Evolutionary conservation across 2,113 vertebrate species (phyloP), one percentile per base, ranked within the genome.

Genomic region (Elephantulus edwardii): DNA sequence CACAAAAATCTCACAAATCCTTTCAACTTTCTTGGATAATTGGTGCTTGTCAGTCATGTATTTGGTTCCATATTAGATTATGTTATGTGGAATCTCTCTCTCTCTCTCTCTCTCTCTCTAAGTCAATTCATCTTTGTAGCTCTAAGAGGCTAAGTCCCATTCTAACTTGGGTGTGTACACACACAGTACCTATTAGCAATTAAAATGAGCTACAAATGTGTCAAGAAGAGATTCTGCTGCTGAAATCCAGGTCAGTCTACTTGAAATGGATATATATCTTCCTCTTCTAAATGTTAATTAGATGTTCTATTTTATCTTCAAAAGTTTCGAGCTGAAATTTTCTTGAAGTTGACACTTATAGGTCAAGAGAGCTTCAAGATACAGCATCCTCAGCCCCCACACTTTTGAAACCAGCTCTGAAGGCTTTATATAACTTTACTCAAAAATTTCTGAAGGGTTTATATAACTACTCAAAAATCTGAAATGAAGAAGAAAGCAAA

Each of bases 171-270:
- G 64, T 95, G 86, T 92, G 81, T 95, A 95, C 50, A 92, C 50
- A 92, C 83, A 82, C 33, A 89, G 84, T 91, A 95, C 76, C 40
- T 88, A 91, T 95, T 96, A 96, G 91, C 91, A 97, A 95, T 94
- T 94, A 94, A 94, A 78, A 95, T 97, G 88, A 96, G 79, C 81
- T 81, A 90, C 75, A 97, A 93, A 94, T 96, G 84, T 35, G 93
- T 96, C 95, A 94, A 94, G 89, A 85, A 80, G 30, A 90, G 86
- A 91, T 33, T 66, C 88, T 88, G 62, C 30, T 33, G 86, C 84
- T 79, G n/a, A 90, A 96, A 96, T 89, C 83, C 95, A 94, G 96
- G 93, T 96, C 95, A 95, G 91, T 85, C 52, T 97, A 97, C 90
- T 96, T 95, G 96, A 94, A 97, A 97, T 30, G 54, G 80, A 96